These are phyloP conservation scores for Sinotaia quadrata DNA, from an alignment of 2,888 invertebrate genomes.

Conservation along the genomic window DNA sequence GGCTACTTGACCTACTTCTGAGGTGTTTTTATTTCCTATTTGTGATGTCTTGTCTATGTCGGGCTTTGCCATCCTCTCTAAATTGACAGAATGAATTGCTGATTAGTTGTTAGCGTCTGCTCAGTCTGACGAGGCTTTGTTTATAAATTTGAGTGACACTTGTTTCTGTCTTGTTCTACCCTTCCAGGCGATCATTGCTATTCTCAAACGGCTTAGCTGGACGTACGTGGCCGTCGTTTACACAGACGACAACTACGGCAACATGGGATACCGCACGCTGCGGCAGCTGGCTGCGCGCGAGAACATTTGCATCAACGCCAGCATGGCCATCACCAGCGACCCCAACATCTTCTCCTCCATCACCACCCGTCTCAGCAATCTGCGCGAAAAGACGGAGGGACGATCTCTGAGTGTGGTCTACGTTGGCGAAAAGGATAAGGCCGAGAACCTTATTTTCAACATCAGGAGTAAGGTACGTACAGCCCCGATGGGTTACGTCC, in stretches of 20 bases:
- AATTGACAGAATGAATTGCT: too few species aligned
- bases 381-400: constrained; percentile 20
- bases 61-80: too few species aligned
- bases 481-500: background rate
- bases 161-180: background rate
- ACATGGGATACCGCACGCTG: constrained; percentile 33
- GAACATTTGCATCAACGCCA: constrained; percentile 53
- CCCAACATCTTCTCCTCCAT: background rate
- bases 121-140: background rate
- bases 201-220: constrained; percentile 49
- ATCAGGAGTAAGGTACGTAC: constrained; percentile 6
- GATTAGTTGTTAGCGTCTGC: background rate
- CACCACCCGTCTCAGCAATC: constrained; percentile 10
- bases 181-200: constrained; percentile 53
- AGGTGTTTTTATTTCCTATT: background rate
- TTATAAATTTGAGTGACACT: background rate
- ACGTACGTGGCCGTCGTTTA: constrained; percentile 55
- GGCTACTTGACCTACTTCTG: background rate
- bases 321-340: constrained; percentile 14
- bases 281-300: constrained; percentile 37
- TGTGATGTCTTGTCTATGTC: background rate
- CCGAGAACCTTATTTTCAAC: constrained; percentile 38
- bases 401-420: constrained; percentile 50
- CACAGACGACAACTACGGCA: constrained; percentile 52
- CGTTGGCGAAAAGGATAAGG: constrained; percentile 46